Evolutionary conservation across 2,888 invertebrate species (phyloP).

Genomic region (Agonopterix arenella): DNA sequence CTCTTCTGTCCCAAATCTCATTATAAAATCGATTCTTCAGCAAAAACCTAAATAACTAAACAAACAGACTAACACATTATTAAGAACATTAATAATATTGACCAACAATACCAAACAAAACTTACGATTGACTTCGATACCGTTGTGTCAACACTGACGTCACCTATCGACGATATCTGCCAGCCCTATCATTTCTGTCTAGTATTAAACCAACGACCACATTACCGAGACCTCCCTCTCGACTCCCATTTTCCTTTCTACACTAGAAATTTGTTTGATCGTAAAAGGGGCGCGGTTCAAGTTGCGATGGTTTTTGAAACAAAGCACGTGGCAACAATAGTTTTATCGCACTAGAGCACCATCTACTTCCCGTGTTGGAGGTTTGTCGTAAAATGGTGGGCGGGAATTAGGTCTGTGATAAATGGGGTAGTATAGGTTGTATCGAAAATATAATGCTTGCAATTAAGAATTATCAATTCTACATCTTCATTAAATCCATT

Average conservation of each 20-base stretch:
- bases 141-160: not conserved
- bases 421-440: no score
- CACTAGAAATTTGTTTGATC: not conserved
- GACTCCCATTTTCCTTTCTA: not conserved
- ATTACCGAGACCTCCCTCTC: not conserved
- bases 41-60: no score
- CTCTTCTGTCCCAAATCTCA: no score
- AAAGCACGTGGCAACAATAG: conserved; percentile 24
- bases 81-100: no score
- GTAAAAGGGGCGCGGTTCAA: conserved; percentile 11
- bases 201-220: not conserved
- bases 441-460: no score
- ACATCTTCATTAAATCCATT: no score
- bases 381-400: no score
- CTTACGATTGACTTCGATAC: not conserved
- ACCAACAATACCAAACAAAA: no score
- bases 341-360: conserved; percentile 22
- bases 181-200: not conserved
- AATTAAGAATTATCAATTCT: no score
- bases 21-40: no score
- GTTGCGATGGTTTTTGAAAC: conserved; percentile 18
- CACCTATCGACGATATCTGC: not conserved
- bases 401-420: no score
- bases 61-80: no score
- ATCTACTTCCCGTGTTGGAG: conserved; percentile 11